Evolutionary conservation across 2,797 vertebrate species (phyloP).

Genomic region (Carapus acus): DNA sequence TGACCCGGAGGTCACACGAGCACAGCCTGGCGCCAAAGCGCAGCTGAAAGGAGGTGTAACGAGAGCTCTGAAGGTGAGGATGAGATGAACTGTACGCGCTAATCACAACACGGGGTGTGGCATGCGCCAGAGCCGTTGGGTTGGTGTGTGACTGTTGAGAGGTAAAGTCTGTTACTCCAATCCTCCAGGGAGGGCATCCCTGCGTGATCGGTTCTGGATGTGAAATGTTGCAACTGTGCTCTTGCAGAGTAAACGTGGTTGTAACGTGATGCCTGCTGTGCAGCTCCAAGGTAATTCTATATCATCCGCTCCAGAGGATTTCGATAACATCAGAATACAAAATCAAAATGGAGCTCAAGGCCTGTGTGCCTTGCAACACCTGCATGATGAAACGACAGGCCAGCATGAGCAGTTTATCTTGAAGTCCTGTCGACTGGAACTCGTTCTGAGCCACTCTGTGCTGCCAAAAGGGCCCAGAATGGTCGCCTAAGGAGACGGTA

Average conservation of each 20-base stretch:
- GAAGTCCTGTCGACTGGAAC: too few species aligned
- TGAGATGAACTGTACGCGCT: conserved; percentile 26
- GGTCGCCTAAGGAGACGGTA: too few species aligned
- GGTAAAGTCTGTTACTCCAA: conserved; percentile 39
- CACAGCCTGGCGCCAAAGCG: conserved; percentile 20
- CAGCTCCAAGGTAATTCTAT: conserved; percentile 14
- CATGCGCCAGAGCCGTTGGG: conserved; percentile 33
- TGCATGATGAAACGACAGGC: too few species aligned
- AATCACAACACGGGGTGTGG: conserved; percentile 33
- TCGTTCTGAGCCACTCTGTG: too few species aligned
- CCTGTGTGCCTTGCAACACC: too few species aligned
- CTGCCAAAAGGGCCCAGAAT: too few species aligned
- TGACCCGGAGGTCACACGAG: conserved; percentile 48
- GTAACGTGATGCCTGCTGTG: conserved; percentile 14
- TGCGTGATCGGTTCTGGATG: conserved; percentile 25
- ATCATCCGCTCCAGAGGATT: conserved; percentile 19
- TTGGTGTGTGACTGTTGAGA: conserved; percentile 47
- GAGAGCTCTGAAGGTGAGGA: conserved; percentile 27
- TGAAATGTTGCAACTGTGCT: conserved; percentile 33
- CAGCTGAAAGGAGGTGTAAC: conserved; percentile 33
- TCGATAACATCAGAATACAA: conserved; percentile 26
- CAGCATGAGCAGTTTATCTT: too few species aligned
- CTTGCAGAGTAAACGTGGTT: conserved; percentile 33
- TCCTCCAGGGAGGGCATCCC: conserved; percentile 39
- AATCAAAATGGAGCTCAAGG: conserved; percentile 30